These are phyloP conservation scores for Charina bottae DNA, from an alignment of 2,113 vertebrate genomes.

Conservation along the genomic window DNA sequence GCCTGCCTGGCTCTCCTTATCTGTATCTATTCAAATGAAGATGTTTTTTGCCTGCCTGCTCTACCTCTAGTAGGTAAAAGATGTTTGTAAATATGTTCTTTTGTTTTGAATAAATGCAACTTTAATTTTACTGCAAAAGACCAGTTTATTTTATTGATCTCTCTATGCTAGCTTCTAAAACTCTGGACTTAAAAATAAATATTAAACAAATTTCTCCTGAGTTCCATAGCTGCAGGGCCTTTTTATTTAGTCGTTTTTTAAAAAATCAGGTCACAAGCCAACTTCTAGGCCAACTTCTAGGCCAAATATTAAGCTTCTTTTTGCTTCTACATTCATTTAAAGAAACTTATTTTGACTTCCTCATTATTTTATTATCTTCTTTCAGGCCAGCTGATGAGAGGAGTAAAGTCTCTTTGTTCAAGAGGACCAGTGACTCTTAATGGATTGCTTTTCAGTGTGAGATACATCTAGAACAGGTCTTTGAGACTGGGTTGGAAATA, in stretches of 20 bases:
- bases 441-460: background rate
- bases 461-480: background rate
- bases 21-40: too few relatives aligned
- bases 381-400: background rate
- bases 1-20: too few relatives aligned
- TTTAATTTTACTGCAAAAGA: too few relatives aligned
- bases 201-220: background rate
- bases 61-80: too few relatives aligned
- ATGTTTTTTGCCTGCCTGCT: too few relatives aligned
- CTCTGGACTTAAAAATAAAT: too few relatives aligned
- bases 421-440: background rate
- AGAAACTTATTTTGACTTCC: background rate
- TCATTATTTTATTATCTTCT: background rate
- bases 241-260: background rate
- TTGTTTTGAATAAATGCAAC: too few relatives aligned
- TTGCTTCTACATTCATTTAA: background rate
- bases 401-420: background rate
- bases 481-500: too few relatives aligned
- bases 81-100: too few relatives aligned
- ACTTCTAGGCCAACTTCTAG: background rate
- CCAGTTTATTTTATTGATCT: too few relatives aligned
- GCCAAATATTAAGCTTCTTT: background rate
- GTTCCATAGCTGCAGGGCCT: background rate
- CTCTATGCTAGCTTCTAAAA: too few relatives aligned
- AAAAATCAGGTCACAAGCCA: slow-evolving; percentile 12